These are phyloP conservation scores for Calvadosia cruxmelitensis DNA, from an alignment of 30 jellyfish, hydroid and myxozoan species.

Conservation along the genomic window DNA sequence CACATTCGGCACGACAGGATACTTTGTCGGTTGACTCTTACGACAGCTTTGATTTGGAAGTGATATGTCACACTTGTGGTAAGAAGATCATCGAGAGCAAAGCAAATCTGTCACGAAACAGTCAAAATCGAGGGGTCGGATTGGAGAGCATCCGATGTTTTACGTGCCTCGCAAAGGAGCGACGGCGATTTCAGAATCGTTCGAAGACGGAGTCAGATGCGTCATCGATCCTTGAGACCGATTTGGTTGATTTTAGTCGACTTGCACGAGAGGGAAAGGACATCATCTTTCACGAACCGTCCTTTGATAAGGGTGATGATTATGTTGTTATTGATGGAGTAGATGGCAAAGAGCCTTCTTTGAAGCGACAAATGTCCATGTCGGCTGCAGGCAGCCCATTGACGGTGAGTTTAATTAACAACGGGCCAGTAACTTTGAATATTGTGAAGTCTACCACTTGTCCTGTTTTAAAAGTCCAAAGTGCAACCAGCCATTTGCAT, in stretches of 20 bases:
- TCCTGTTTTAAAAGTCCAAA: too few relatives aligned
- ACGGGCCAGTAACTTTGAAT: too few relatives aligned
- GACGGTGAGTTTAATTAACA: too few relatives aligned
- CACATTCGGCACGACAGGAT: slow-evolving; percentile 34
- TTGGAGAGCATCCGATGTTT: slow-evolving; percentile 51
- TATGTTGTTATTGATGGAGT: slow-evolving; percentile 15
- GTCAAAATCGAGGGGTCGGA: slow-evolving; percentile 25
- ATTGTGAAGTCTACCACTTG: too few relatives aligned
- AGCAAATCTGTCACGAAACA: slow-evolving; percentile 35
- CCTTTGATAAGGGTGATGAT: slow-evolving; percentile 7
- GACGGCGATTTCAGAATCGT: not conserved
- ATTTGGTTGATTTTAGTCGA: not conserved
- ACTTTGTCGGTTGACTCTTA: slow-evolving; percentile 10
- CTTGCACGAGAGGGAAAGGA: not conserved
- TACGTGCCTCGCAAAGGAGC: slow-evolving; percentile 33
- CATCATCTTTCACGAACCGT: not conserved
- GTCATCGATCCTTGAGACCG: slow-evolving; percentile 8
- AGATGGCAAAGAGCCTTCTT: slow-evolving; percentile 31
- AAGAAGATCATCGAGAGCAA: slow-evolving; percentile 79
- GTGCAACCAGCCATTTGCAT: too few relatives aligned
- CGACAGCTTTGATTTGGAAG: slow-evolving; percentile 75
- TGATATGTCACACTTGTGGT: slow-evolving; percentile 79
- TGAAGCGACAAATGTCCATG: not conserved
- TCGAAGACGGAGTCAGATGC: slow-evolving; percentile 11
- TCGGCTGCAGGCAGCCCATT: slow-evolving; percentile 24